phyloP scores from a whole-genome alignment of 2,797 vertebrate species.

The Capromys pilorides region DNA sequence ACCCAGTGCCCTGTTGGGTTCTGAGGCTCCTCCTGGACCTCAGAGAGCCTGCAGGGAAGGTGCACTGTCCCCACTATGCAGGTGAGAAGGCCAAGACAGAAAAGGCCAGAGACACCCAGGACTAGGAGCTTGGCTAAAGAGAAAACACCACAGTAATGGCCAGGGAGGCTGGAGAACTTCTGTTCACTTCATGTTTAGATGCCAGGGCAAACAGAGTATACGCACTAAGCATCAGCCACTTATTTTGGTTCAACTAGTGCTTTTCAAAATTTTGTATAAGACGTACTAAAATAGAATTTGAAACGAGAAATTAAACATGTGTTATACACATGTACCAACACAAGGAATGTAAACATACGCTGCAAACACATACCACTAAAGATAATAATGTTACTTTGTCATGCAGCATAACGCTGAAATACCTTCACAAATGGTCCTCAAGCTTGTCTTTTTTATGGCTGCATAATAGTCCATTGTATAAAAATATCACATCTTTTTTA shows the following conservation, averaged over 20 bases:
- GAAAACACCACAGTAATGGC: background rate
- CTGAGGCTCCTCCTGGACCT: background rate
- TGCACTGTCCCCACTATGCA: background rate
- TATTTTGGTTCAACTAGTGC: background rate
- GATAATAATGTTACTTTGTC: background rate
- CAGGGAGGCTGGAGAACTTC: background rate
- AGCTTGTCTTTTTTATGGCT: no score
- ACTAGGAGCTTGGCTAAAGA: background rate
- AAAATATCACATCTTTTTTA: no score
- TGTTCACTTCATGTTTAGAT: background rate
- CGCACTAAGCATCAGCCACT: background rate
- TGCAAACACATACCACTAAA: background rate
- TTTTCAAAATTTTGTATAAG: background rate
- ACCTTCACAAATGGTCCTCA: background rate
- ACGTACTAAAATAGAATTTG: background rate
- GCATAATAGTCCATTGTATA: no score
- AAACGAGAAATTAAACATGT: background rate
- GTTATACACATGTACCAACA: background rate
- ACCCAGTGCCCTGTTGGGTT: background rate
- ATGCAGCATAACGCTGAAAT: background rate
- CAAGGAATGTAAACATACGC: background rate
- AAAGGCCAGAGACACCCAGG: background rate
- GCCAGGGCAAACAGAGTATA: background rate
- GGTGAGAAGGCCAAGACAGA: background rate
- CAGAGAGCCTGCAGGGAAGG: background rate